These are phyloP conservation scores for Drosophila pullipes DNA, from an alignment of 2,888 invertebrate genomes.

Conservation along the genomic window DNA sequence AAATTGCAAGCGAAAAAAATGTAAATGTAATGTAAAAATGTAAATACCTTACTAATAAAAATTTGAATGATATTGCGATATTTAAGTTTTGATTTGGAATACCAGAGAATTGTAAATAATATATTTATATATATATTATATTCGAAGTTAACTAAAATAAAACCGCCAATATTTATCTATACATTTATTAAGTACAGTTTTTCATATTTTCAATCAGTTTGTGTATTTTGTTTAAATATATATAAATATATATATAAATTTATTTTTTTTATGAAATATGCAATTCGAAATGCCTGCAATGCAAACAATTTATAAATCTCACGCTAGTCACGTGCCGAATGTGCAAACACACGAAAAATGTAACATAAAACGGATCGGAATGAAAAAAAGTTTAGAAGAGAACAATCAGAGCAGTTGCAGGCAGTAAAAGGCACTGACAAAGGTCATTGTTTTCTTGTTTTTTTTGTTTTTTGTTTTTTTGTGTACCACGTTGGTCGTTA, in stretches of 20 bases:
- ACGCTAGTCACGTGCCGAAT: constrained; percentile 68
- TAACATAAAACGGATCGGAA: constrained; percentile 39
- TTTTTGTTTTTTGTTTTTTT: background rate
- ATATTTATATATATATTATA: background rate
- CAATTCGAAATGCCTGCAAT: constrained; percentile 50
- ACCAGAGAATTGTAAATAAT: background rate
- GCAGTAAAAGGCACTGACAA: constrained; percentile 32
- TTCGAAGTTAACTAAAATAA: background rate
- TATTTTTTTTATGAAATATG: constrained; percentile 28
- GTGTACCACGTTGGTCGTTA: constrained; percentile 33
- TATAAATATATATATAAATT: background rate
- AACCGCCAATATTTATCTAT: constrained; percentile 39
- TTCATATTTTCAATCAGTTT: constrained; percentile 11
- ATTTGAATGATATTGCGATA: background rate
- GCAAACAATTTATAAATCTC: constrained; percentile 53
- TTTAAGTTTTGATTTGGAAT: background rate
- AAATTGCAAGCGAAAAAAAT: constrained; percentile 6
- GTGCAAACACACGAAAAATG: constrained; percentile 56
- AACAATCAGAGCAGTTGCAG: constrained; percentile 40
- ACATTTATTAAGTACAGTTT: constrained; percentile 61
- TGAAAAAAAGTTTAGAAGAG: constrained; percentile 18
- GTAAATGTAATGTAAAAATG: background rate
- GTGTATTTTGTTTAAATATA: constrained; percentile 17
- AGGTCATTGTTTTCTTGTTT: constrained; percentile 55
- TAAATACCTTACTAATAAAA: background rate